phyloP scores from a whole-genome alignment of 2,113 vertebrate species.

The Proteles cristata region DNA sequence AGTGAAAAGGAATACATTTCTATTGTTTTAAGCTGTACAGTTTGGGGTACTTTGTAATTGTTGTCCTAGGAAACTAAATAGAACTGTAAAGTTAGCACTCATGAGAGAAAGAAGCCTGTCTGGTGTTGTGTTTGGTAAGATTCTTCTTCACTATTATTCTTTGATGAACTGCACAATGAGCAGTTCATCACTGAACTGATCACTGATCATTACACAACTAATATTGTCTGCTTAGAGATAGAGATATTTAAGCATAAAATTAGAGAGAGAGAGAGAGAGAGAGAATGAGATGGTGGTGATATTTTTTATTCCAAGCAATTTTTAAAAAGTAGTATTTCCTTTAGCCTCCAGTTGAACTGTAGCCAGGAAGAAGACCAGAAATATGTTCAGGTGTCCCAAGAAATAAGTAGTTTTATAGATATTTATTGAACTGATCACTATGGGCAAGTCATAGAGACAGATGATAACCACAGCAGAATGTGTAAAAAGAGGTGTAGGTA shows the following conservation, averaged over 20 bases:
- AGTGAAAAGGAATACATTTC: too few relatives aligned
- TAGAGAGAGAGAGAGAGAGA: not conserved
- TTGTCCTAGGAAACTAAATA: not conserved
- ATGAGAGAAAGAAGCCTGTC: not conserved
- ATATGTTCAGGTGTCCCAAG: not conserved
- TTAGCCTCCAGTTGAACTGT: not conserved
- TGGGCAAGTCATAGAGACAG: not conserved
- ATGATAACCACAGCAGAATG: not conserved
- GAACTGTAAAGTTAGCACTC: not conserved
- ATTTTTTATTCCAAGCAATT: not conserved
- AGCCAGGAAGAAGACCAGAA: not conserved
- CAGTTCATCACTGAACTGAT: too few relatives aligned
- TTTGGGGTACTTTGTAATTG: not conserved
- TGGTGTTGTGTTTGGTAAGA: not conserved
- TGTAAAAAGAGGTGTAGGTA: not conserved
- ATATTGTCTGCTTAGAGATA: not conserved
- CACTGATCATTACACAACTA: not conserved
- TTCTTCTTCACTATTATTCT: not conserved
- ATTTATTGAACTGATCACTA: not conserved
- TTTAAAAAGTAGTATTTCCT: not conserved
- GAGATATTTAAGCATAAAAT: not conserved
- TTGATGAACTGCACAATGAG: not conserved
- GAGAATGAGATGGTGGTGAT: not conserved
- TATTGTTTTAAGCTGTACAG: not conserved
- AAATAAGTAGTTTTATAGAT: not conserved